These are phyloP conservation scores for Lucifuga dentata DNA, from an alignment of 2,113 vertebrate genomes.

Conservation along the genomic window DNA sequence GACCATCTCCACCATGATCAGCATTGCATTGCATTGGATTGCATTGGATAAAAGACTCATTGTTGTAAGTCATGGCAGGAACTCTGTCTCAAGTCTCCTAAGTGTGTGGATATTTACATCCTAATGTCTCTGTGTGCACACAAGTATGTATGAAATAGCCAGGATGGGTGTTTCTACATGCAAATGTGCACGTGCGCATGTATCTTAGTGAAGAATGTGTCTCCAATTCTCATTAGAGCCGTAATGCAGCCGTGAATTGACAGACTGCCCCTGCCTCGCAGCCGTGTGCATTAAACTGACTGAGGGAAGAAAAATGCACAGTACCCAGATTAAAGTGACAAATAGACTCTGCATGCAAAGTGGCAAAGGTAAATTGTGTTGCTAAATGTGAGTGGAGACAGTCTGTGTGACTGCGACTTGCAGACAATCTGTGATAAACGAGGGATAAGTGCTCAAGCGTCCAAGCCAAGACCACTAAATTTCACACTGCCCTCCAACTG, in stretches of 20 bases:
- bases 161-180: conserved; percentile 27
- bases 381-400: conserved; percentile 68
- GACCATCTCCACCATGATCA: background rate
- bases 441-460: conserved; percentile 70
- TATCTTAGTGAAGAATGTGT: conserved; percentile 48
- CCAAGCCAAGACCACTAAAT: conserved; percentile 61
- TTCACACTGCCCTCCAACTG: conserved; percentile 49
- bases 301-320: conserved; percentile 66
- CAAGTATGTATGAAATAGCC: conserved; percentile 31
- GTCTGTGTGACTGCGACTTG: conserved; percentile 48
- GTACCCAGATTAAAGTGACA: conserved; percentile 72
- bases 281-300: conserved; percentile 71
- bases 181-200: conserved; percentile 32
- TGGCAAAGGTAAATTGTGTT: conserved; percentile 74
- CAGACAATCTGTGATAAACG: conserved; percentile 69
- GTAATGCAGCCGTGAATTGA: conserved; percentile 66
- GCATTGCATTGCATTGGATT: conserved; percentile 13
- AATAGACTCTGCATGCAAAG: conserved; percentile 77
- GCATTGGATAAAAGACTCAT: conserved; percentile 42
- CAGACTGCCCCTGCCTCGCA: conserved; percentile 61
- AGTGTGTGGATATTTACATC: conserved; percentile 16
- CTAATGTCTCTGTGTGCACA: conserved; percentile 12
- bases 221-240: conserved; percentile 54
- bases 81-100: background rate
- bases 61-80: background rate